Percentiles rank a stretch among this genome's conserved stretches.
These are phyloP conservation scores for Chorisops tibialis DNA, from an alignment of 2,888 invertebrate species.

Conservation along the genomic window DNA sequence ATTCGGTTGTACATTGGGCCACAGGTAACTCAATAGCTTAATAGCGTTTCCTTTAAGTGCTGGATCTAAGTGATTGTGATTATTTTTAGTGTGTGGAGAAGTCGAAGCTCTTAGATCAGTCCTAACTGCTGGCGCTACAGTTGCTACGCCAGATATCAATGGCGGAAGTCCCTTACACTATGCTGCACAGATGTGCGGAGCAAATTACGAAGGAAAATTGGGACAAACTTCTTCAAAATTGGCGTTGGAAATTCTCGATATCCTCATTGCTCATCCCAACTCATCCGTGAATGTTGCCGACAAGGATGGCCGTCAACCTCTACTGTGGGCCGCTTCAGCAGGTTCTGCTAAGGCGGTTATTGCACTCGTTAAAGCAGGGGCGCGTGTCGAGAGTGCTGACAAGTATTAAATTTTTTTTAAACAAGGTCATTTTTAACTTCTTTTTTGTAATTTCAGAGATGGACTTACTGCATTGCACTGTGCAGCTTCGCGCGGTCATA, in stretches of 20 bases:
- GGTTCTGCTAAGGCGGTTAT: slow-evolving; percentile 90
- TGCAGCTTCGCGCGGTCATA: slow-evolving; percentile 93
- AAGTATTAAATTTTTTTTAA: slow-evolving; percentile 53
- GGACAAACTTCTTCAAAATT: slow-evolving; percentile 46
- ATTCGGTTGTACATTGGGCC: slow-evolving; percentile 97
- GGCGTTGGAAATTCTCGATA: slow-evolving; percentile 64
- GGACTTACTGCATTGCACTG: slow-evolving; percentile 95
- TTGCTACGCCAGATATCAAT: slow-evolving; percentile 86
- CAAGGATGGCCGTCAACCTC: slow-evolving; percentile 88
- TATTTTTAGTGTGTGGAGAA: slow-evolving; percentile 82
- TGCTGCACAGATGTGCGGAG: slow-evolving; percentile 95
- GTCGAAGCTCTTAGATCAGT: slow-evolving; percentile 83
- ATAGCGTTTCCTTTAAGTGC: too few species aligned
- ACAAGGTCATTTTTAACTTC: not conserved
- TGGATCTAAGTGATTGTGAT: too few species aligned
- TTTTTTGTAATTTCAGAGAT: slow-evolving; percentile 65
- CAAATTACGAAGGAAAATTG: slow-evolving; percentile 62
- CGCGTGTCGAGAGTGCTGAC: slow-evolving; percentile 76
- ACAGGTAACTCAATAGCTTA: slow-evolving; percentile 64
- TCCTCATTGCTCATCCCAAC: slow-evolving; percentile 73
- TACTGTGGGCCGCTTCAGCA: slow-evolving; percentile 97
- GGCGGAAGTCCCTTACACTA: slow-evolving; percentile 96
- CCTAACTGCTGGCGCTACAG: slow-evolving; percentile 79
- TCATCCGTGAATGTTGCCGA: slow-evolving; percentile 83
- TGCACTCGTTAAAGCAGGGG: slow-evolving; percentile 82